phyloP scores from a whole-genome alignment of 37 sponge, comb jelly and placozoan genomes.

The Cladorhizidae sp. region DNA sequence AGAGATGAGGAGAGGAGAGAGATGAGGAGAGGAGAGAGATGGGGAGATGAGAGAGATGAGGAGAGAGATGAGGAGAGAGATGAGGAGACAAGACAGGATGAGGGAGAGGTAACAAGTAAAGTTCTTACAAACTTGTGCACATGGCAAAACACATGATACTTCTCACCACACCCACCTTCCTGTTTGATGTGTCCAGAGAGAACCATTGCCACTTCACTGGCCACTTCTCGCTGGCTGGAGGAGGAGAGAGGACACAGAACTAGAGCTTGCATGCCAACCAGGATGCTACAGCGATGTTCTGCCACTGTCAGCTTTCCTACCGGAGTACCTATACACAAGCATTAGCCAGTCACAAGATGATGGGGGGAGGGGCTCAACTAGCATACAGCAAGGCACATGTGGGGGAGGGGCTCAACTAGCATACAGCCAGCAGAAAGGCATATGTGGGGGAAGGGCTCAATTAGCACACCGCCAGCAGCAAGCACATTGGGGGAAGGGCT shows the following conservation, averaged over 20 bases:
- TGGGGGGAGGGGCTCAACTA: neutral
- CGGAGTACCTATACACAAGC: conserved; percentile 18
- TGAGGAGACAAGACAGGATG: conserved; percentile 26
- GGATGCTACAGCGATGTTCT: conserved; percentile 42
- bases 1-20: too few species aligned
- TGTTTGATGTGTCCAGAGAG: conserved; percentile 34
- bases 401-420: too few species aligned
- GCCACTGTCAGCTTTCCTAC: conserved; percentile 46
- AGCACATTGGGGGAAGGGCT: too few species aligned
- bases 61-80: too few species aligned
- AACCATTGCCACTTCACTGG: conserved; percentile 3
- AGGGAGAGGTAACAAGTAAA: conserved; percentile 3
- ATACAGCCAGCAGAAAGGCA: too few species aligned
- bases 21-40: too few species aligned
- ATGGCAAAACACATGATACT: too few species aligned
- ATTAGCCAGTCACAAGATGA: neutral
- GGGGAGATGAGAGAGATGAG: too few species aligned
- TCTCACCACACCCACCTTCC: conserved; percentile 36
- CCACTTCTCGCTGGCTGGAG: conserved; percentile 26
- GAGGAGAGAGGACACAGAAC: conserved; percentile 43
- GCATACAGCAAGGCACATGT: too few species aligned
- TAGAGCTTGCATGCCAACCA: conserved; percentile 26
- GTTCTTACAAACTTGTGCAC: conserved; percentile 7
- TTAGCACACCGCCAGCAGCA: too few species aligned
- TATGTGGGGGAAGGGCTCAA: too few species aligned